Conservation (phyloP, 2,797 vertebrate species). For the Ceyx erithaca region DNA sequence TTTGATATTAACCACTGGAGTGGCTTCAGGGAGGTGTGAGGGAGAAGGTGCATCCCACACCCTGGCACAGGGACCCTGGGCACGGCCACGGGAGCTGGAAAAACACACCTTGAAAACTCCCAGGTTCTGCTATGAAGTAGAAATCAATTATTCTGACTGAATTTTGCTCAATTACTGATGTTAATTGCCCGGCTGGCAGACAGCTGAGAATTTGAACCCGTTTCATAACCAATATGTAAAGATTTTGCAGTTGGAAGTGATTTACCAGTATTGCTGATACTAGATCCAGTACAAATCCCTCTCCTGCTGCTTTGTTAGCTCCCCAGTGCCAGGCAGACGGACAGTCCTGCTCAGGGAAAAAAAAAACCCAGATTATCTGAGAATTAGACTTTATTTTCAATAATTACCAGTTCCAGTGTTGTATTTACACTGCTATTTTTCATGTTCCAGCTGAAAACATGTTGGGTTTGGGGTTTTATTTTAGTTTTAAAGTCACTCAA, state of each 20-base stretch:
- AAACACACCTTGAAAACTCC: not conserved
- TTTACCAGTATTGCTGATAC: not conserved
- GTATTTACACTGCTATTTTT: not conserved
- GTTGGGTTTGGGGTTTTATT: not conserved
- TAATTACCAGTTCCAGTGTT: not conserved
- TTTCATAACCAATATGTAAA: not conserved
- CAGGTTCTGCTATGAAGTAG: not conserved
- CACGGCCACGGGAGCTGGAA: accelerated
- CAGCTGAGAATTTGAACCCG: not conserved
- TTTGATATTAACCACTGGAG: not conserved
- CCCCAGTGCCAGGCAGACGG: not conserved
- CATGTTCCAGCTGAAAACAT: not conserved
- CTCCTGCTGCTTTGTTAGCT: not conserved
- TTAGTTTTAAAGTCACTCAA: not conserved
- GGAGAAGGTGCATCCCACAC: accelerated
- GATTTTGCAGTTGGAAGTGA: conserved; percentile 7
- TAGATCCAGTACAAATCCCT: not conserved
- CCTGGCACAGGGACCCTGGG: not conserved
- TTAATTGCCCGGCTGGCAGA: not conserved
- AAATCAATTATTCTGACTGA: not conserved
- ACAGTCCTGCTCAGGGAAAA: not conserved
- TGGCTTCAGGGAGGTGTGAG: not conserved
- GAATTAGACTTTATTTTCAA: not conserved
- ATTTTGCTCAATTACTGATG: not conserved
- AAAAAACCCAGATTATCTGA: not conserved